Conservation (phyloP, 2,888 invertebrate species). For the Beris morrisii region DNA sequence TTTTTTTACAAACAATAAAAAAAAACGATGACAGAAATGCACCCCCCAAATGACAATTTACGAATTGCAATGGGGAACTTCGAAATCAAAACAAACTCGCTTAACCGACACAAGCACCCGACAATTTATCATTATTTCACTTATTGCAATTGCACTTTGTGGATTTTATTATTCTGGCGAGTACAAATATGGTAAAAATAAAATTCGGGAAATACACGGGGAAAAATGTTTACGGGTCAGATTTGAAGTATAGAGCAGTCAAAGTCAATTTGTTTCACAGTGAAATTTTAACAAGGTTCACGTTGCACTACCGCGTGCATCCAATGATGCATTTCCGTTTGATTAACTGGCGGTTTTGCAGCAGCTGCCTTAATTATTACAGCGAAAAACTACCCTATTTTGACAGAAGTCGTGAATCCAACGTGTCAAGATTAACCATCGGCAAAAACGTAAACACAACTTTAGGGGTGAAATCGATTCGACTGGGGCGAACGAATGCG, state of each 20-base stretch:
- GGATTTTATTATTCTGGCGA: too few relatives aligned
- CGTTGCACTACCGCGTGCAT: too few relatives aligned
- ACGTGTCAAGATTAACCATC: constrained; percentile 7
- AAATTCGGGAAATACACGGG: too few relatives aligned
- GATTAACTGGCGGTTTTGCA: too few relatives aligned
- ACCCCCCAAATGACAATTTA: constrained; percentile 6
- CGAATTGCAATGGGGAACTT: background rate
- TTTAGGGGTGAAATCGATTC: constrained; percentile 23
- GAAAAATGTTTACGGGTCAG: too few relatives aligned
- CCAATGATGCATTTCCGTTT: too few relatives aligned
- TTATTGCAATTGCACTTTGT: background rate
- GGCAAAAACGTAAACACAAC: constrained; percentile 27
- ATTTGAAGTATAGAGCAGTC: too few relatives aligned
- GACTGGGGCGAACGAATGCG: constrained; percentile 11
- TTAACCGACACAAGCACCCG: background rate
- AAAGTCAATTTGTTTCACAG: too few relatives aligned
- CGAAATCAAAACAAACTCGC: background rate
- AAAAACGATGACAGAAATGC: background rate
- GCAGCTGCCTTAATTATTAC: too few relatives aligned
- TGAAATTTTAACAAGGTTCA: too few relatives aligned
- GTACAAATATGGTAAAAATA: too few relatives aligned
- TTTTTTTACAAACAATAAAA: constrained; percentile 2
- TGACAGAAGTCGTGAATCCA: constrained; percentile 8
- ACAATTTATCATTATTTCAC: constrained; percentile 9
- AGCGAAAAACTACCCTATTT: constrained; percentile 4